Evolutionary conservation across 2,888 invertebrate species (phyloP).

Genomic region (Ophion slaviceki): DNA sequence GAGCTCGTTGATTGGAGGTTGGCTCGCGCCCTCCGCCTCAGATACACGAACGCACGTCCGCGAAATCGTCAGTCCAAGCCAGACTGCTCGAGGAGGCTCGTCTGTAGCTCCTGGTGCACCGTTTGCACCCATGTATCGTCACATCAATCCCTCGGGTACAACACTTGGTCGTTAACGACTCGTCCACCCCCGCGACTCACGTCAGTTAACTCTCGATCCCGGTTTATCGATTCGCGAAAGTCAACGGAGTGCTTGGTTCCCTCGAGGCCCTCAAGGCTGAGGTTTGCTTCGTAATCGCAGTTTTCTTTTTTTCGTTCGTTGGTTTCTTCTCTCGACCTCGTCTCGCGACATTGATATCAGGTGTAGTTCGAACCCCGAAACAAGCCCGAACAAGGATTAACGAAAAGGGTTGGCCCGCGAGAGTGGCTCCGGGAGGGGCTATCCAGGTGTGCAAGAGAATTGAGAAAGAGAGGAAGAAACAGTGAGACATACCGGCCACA

Average conservation of each 20-base stretch:
- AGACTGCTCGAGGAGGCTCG: constrained; percentile 74
- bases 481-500: constrained; percentile 70
- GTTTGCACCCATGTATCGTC: neutral
- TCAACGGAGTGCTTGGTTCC: too few relatives aligned
- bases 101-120: constrained; percentile 23
- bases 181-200: neutral
- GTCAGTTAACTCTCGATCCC: too few relatives aligned
- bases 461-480: constrained; percentile 21
- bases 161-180: neutral
- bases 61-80: constrained; percentile 79
- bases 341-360: too few relatives aligned
- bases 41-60: constrained; percentile 76
- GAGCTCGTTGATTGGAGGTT: constrained; percentile 74
- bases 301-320: too few relatives aligned
- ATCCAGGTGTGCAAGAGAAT: constrained; percentile 16
- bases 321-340: too few relatives aligned
- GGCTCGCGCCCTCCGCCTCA: constrained; percentile 81
- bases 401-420: neutral
- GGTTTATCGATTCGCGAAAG: neutral
- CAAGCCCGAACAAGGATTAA: constrained; percentile 17
- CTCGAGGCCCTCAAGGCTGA: too few relatives aligned
- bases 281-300: too few relatives aligned
- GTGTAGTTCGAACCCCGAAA: too few relatives aligned
- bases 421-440: constrained; percentile 1
- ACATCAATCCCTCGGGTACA: neutral